Base-by-base conservation (phyloP, 1,140 invertebrate species). In the Phymastichus coffea region DNA sequence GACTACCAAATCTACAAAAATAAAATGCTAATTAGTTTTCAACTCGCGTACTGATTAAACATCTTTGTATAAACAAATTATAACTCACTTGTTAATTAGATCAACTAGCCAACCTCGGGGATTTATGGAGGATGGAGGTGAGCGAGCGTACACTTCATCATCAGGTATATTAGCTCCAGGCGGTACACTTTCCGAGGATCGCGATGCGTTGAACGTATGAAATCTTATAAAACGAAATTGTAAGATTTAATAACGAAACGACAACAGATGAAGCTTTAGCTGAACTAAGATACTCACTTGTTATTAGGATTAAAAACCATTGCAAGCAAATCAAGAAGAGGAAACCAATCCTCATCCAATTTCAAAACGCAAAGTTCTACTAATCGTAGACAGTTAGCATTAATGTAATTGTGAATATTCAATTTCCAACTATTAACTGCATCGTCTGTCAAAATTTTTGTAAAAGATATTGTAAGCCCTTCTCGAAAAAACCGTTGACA, bases 381-480 rank as follows among this genome's bases (percentile, higher is more conserved):
- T 52, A 98, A 82, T 74, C 91, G 89, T 74, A 94, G 88, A 75
- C 94, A 97, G 72, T 97, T 97, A 66, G 92, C 88, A 70, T 94
- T 86, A 67, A 98, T 97, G 80, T 92, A 97, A 77, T 90, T 90
- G 79, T 98, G 95, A 71, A 98, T 98, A 77, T 97, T 97, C 72
- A 88, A 86, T 80, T 97, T 98, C 96, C 96, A 98, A 71, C 93
- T 95, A 71, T 91, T 94, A 30, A 99, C 95, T 44, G 95, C 95
- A 76, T 98, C 95, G 81, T 98, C 95, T n/a, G 95, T 97, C 67
- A 98, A 84, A 74, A 98, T 96, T 82, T 98, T 97, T 15, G 92
- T 95, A 80, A 98, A 98, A 43, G 95, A 97, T 63, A 95, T 89
- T 61, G 93, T 95, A 43, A 98, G 82, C 17, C 94, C 94, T 78